Percentiles rank a stretch among this genome's conserved stretches.
These are phyloP conservation scores for Sylvietta virens DNA, from an alignment of 2,113 vertebrate genomes.

Conservation along the genomic window DNA sequence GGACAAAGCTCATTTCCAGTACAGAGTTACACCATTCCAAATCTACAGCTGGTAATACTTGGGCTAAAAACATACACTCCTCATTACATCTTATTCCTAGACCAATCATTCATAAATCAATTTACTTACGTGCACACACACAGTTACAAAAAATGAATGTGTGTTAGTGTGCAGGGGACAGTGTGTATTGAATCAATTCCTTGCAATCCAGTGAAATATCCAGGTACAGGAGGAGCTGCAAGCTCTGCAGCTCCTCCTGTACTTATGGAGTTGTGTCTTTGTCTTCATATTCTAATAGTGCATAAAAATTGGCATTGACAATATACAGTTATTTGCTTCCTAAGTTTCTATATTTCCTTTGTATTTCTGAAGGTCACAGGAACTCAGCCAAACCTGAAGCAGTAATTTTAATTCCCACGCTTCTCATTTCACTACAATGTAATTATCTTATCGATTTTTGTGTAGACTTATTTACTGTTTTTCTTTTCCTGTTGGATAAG, in stretches of 20 bases:
- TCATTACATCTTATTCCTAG: not conserved
- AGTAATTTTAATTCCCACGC: not conserved
- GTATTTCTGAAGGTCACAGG: not conserved
- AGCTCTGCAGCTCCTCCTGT: not conserved
- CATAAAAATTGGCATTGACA: not conserved
- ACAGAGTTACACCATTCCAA: not conserved
- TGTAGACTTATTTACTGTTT: not conserved
- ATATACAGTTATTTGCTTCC: not conserved
- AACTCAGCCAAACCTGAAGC: not conserved
- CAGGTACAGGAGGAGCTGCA: not conserved
- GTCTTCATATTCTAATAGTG: not conserved
- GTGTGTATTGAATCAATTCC: not conserved
- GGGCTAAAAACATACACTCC: not conserved
- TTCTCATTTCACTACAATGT: not conserved
- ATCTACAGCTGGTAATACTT: not conserved
- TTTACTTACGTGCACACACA: not conserved
- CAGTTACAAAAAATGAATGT: not conserved
- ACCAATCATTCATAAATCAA: not conserved
- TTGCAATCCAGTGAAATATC: not conserved
- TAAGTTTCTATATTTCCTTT: not conserved
- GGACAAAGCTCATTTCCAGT: not conserved
- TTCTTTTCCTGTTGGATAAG: not conserved
- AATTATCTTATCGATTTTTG: slow-evolving; percentile 36
- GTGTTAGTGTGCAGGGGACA: not conserved
- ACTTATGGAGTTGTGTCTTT: not conserved